Evolutionary conservation across 2,113 vertebrate species (phyloP), one percentile per base, ranked within the genome.

Genomic region (Tiliqua scincoides): DNA sequence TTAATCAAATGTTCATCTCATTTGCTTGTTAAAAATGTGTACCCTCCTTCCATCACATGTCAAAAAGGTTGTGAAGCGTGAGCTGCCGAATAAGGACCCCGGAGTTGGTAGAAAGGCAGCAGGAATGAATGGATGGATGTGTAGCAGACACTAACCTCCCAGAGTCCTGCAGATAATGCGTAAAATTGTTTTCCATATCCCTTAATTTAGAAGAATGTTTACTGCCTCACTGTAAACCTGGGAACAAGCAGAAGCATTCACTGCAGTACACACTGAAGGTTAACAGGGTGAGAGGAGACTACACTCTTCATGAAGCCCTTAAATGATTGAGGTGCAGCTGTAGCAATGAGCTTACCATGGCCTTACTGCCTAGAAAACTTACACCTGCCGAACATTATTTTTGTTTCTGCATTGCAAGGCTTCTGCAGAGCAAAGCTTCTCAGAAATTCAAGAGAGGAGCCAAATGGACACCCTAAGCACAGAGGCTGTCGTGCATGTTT

Each of bases 171-270:
- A 71, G 62, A n/a, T 59, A 79, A 79, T 70, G 30, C 23, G 67
- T n/a, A 52, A 72, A 86, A 57, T 40, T 25, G 21, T 80, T 80
- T 67, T n/a, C 65, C 17, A 79, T 9, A n/a, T 79, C 57, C 25
- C 21, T 62, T 83, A 40, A 35, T 79, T 78, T 72, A 71, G 57
- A 63, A 63, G n/a, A 63, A 48, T 77, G 81, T 78, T 78, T 40
- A 54, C 57, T 63, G n/a, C 63, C 23, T 63, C 25, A 35, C 23
- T 43, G 59, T 74, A 80, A 88, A 75, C 48, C 52, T 88, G 82
- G 35, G 70, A 63, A 57, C 43, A 80, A 80, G 68, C 32, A 40
- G 32, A 70, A 87, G n/a, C 9, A 68, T 32, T 84, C 20, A 27
- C 82, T 59, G 9, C 65, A 35, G 21, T 62, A 8, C 68, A 74